These are phyloP conservation scores for Ondatra zibethicus DNA, from an alignment of 2,113 vertebrate species.

Conservation along the genomic window DNA sequence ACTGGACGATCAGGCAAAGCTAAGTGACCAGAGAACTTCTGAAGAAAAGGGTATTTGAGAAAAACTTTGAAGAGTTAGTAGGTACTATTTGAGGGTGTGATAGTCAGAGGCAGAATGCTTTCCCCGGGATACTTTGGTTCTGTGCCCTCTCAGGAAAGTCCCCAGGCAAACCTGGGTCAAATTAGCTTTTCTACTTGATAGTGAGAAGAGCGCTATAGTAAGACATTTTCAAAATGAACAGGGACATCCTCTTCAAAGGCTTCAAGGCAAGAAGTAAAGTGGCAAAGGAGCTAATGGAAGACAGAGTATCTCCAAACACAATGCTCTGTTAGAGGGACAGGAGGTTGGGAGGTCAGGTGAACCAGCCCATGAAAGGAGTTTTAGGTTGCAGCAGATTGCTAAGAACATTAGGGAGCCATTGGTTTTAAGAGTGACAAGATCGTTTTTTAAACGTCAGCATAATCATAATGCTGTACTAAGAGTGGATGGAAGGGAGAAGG, in stretches of 20 bases:
- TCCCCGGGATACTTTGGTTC: not conserved
- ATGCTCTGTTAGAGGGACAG: not conserved
- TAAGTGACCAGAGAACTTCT: not conserved
- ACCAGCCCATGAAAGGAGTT: not conserved
- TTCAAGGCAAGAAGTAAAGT: not conserved
- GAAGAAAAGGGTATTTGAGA: not conserved
- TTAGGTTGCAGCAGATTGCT: not conserved
- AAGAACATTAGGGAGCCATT: slow-evolving; percentile 29
- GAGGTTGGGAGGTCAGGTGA: not conserved
- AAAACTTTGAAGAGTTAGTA: not conserved
- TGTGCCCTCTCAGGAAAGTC: not conserved
- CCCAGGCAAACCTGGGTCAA: not conserved
- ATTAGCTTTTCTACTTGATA: not conserved
- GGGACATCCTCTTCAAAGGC: not conserved
- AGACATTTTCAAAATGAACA: not conserved
- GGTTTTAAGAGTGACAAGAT: not conserved
- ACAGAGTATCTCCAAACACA: not conserved
- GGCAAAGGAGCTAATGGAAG: not conserved
- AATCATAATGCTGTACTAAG: not conserved
- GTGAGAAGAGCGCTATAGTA: not conserved
- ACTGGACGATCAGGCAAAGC: not conserved
- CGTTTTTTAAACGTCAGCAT: slow-evolving; percentile 54
- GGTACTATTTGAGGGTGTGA: not conserved
- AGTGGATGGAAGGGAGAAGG: slow-evolving; percentile 17
- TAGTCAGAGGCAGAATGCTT: not conserved